Conservation (phyloP, 2,888 invertebrate species). For the Eupithecia centaureata region DNA sequence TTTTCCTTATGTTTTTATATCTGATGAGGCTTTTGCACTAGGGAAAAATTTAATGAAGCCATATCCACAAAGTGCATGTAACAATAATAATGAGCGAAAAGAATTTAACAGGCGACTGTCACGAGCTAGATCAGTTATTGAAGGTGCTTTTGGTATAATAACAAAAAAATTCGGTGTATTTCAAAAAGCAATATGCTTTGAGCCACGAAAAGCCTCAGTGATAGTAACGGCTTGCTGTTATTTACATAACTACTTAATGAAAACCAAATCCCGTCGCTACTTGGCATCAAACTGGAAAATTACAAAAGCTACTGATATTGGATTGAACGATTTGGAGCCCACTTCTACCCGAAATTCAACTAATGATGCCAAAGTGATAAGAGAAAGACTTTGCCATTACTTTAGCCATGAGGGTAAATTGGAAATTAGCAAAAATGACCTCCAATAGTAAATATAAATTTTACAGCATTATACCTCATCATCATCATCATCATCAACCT, state of each 20-base stretch:
- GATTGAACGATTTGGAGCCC: constrained; percentile 21
- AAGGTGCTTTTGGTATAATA: constrained; percentile 36
- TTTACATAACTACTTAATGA: constrained; percentile 28
- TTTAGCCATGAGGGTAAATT: constrained; percentile 15
- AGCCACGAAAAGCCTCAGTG: constrained; percentile 38
- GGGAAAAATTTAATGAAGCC: constrained; percentile 14
- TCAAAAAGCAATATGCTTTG: constrained; percentile 35
- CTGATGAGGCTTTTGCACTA: constrained; percentile 22
- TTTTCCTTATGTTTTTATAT: constrained; percentile 17
- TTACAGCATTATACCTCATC: too few species aligned
- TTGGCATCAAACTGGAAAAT: constrained; percentile 18
- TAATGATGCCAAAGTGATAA: constrained; percentile 22
- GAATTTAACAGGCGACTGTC: constrained; percentile 16
- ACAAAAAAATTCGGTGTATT: constrained; percentile 27
- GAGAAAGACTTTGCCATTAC: constrained; percentile 22
- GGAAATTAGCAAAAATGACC: constrained; percentile 18
- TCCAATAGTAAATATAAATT: constrained; percentile 22
- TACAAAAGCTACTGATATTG: constrained; percentile 30
- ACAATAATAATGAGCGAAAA: constrained; percentile 6
- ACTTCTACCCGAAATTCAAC: constrained; percentile 18
- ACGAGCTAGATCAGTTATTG: constrained; percentile 36
- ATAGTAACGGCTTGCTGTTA: constrained; percentile 32
- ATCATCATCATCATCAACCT: too few species aligned
- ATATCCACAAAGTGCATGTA: neutral
- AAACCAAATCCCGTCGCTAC: constrained; percentile 27